Conservation (phyloP, 2,888 invertebrate species). For the Aleiodes testaceus region DNA sequence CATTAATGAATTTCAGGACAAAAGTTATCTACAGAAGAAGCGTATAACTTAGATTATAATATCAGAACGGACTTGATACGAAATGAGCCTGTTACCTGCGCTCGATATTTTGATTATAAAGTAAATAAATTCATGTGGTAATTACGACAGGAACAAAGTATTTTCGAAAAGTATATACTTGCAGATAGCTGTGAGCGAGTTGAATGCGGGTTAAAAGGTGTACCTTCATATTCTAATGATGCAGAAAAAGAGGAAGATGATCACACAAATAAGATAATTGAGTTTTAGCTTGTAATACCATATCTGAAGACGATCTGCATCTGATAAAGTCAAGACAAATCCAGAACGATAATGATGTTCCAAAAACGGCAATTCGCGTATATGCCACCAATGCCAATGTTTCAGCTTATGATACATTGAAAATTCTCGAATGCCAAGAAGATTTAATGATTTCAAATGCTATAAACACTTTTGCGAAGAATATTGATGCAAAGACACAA, state of each 20-base stretch:
- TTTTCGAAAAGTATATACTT: slow-evolving; percentile 36
- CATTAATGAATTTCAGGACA: slow-evolving; percentile 62
- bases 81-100: slow-evolving; percentile 44
- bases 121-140: slow-evolving; percentile 15
- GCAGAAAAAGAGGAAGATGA: slow-evolving; percentile 3
- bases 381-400: slow-evolving; percentile 17
- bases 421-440: slow-evolving; percentile 8
- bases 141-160: slow-evolving; percentile 39
- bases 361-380: slow-evolving; percentile 35
- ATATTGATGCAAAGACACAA: not conserved
- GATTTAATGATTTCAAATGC: not conserved
- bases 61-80: slow-evolving; percentile 47
- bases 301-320: slow-evolving; percentile 52
- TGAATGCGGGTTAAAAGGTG: slow-evolving; percentile 33
- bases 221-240: slow-evolving; percentile 1
- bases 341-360: slow-evolving; percentile 41
- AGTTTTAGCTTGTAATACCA: slow-evolving; percentile 53
- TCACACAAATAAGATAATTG: slow-evolving; percentile 53
- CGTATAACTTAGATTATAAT: slow-evolving; percentile 36
- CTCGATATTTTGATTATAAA: slow-evolving; percentile 33
- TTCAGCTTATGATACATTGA: not conserved
- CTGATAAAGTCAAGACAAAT: slow-evolving; percentile 48
- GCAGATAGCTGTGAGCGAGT: slow-evolving; percentile 37
- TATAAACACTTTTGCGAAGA: not conserved
- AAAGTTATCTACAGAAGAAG: slow-evolving; percentile 20